Percentiles rank a stretch among this genome's conserved stretches.
phyloP scores from a whole-genome alignment of 2,797 vertebrate genomes.

The Schizothorax lantsangensis region DNA sequence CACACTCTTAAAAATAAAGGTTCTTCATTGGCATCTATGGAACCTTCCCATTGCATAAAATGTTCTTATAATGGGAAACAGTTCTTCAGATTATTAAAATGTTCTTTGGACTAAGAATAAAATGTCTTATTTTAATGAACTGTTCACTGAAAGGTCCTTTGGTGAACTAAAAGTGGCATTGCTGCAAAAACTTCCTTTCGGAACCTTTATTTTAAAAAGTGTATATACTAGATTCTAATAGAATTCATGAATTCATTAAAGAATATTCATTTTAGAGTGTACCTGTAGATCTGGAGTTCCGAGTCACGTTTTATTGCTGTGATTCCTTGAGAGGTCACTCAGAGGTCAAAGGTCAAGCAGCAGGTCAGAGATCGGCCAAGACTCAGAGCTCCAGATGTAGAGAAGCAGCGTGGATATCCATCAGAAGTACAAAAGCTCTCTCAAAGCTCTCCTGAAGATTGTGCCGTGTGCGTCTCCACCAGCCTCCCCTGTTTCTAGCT shows the following conservation, averaged over 20 bases:
- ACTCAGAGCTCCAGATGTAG: constrained; percentile 33
- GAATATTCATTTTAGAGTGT: not conserved
- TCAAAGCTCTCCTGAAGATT: constrained; percentile 4
- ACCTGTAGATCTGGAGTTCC: constrained; percentile 47
- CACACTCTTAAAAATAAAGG: not conserved
- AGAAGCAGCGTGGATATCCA: constrained; percentile 32
- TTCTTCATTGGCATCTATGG: not conserved
- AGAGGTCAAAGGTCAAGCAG: constrained; percentile 42
- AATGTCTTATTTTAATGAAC: no score
- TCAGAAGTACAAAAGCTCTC: not conserved
- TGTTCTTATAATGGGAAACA: not conserved
- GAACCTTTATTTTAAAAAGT: not conserved
- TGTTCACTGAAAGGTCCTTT: no score
- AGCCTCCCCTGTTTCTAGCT: constrained; percentile 19
- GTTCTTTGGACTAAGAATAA: not conserved
- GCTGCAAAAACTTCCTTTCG: not conserved
- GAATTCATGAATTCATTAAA: not conserved
- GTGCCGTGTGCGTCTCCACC: constrained; percentile 7
- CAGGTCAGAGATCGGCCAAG: constrained; percentile 33
- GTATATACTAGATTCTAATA: not conserved
- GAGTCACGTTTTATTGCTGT: not conserved
- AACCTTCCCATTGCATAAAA: not conserved
- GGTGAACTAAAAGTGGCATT: not conserved
- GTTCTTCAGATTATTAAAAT: not conserved
- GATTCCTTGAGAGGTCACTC: constrained; percentile 45